Conservation (phyloP, 64 coral and sea anemone species). For the Actinia equina region DNA sequence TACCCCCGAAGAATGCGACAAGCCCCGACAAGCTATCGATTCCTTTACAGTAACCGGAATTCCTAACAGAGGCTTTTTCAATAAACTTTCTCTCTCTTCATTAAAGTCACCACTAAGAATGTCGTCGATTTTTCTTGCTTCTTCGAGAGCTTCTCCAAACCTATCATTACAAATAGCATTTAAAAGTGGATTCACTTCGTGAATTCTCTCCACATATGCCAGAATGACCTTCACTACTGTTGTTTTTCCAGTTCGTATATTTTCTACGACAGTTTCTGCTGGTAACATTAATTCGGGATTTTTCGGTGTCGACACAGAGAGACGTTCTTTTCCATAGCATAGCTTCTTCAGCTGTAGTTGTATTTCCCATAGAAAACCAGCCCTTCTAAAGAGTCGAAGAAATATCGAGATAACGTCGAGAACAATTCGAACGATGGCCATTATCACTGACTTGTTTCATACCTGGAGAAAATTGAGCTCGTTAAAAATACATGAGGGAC, state of each 20-base stretch:
- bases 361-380: conserved; percentile 61
- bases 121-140: conserved; percentile 65
- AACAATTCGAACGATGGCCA: not conserved
- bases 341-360: conserved; percentile 1
- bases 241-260: conserved; percentile 44
- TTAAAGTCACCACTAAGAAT: conserved; percentile 6
- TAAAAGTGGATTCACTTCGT: conserved; percentile 64
- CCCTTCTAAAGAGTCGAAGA: not conserved
- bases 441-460: not conserved
- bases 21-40: conserved; percentile 60
- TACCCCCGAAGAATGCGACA: conserved; percentile 66
- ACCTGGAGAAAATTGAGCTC: not conserved
- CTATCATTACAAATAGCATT: conserved; percentile 72
- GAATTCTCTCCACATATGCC: conserved; percentile 57
- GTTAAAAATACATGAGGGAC: not conserved
- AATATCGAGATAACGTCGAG: not conserved
- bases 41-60: conserved; percentile 79
- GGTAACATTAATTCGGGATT: conserved; percentile 44
- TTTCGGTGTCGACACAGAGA: conserved; percentile 11
- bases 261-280: conserved; percentile 24
- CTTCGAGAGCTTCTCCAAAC: conserved; percentile 63
- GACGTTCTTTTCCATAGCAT: conserved; percentile 47
- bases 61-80: conserved; percentile 63
- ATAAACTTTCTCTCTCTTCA: conserved; percentile 43
- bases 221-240: conserved; percentile 42